Percentiles rank a stretch among this genome's conserved stretches.
Conservation (phyloP, 2,113 vertebrate genomes). For the Spilogale gracilis region DNA sequence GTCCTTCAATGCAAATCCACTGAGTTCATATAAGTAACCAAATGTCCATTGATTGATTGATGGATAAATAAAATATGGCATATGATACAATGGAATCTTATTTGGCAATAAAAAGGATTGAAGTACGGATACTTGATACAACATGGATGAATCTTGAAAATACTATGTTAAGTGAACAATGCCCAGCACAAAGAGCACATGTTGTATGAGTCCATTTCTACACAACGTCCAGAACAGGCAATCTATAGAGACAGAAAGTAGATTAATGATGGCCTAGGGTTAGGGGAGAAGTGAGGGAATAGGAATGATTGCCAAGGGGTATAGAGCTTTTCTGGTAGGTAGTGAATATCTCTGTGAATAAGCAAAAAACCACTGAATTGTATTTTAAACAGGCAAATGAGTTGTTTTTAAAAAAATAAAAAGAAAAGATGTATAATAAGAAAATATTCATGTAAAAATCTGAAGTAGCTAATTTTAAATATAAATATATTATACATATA, state of each 20-base stretch:
- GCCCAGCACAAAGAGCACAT: not conserved
- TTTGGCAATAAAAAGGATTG: not conserved
- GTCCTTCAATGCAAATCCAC: not conserved
- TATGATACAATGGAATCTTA: not conserved
- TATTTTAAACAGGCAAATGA: slow-evolving; percentile 3
- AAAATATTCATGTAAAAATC: slow-evolving; percentile 29
- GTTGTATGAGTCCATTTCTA: not conserved
- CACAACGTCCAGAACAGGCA: not conserved
- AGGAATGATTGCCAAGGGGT: not conserved
- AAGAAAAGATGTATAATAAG: slow-evolving; percentile 23
- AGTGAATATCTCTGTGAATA: slow-evolving; percentile 27
- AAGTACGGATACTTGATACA: not conserved
- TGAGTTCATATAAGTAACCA: not conserved
- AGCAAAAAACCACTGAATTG: not conserved
- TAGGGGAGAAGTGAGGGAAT: not conserved
- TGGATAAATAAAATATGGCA: not conserved
- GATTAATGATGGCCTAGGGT: not conserved
- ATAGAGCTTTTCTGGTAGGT: not conserved
- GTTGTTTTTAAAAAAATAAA: not conserved
- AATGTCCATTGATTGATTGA: not conserved
- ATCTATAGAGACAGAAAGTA: not conserved
- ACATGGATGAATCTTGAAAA: not conserved
- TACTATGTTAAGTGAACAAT: not conserved
- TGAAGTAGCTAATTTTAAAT: not conserved
- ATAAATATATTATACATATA: not conserved